These are phyloP conservation scores for Apodemia mormo DNA, from an alignment of 2,888 invertebrate genomes.

Conservation along the genomic window DNA sequence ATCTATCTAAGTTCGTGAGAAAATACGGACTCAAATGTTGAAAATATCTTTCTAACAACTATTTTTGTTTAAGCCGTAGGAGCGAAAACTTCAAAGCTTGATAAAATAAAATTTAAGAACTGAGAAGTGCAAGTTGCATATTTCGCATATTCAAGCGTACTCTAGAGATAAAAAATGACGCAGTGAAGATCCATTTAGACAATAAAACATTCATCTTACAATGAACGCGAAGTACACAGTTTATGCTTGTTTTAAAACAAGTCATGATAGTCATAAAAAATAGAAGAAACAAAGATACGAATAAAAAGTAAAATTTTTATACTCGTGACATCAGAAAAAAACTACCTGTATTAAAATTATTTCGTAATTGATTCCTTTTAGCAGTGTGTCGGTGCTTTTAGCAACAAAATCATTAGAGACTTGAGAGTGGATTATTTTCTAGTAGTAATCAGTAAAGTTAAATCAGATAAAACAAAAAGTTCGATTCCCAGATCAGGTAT, in stretches of 20 bases:
- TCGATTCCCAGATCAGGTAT: too few relatives aligned
- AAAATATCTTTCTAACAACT: too few relatives aligned
- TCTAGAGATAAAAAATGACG: not conserved
- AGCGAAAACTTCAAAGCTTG: conserved; percentile 4
- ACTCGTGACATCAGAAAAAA: too few relatives aligned
- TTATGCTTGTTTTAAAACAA: not conserved
- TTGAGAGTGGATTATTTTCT: too few relatives aligned
- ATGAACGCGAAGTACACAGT: not conserved
- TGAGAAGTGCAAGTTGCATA: not conserved
- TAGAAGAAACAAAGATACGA: not conserved
- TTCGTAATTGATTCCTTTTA: too few relatives aligned
- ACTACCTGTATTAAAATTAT: too few relatives aligned
- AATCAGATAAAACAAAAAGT: too few relatives aligned
- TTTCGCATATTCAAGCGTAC: conserved; percentile 8
- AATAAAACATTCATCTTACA: conserved; percentile 11
- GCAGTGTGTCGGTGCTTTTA: too few relatives aligned
- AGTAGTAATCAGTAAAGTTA: too few relatives aligned
- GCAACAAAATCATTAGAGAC: too few relatives aligned
- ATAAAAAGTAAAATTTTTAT: not conserved
- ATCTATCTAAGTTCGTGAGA: too few relatives aligned
- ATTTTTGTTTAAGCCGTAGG: not conserved
- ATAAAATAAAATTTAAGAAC: not conserved
- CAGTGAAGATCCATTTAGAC: conserved; percentile 8
- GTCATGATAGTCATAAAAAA: not conserved
- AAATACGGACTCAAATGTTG: too few relatives aligned